A percentile compares a stretch with the other conserved stretches of the same genome.
Conservation (phyloP, 2,797 vertebrate species). For the Microhierax caerulescens region DNA sequence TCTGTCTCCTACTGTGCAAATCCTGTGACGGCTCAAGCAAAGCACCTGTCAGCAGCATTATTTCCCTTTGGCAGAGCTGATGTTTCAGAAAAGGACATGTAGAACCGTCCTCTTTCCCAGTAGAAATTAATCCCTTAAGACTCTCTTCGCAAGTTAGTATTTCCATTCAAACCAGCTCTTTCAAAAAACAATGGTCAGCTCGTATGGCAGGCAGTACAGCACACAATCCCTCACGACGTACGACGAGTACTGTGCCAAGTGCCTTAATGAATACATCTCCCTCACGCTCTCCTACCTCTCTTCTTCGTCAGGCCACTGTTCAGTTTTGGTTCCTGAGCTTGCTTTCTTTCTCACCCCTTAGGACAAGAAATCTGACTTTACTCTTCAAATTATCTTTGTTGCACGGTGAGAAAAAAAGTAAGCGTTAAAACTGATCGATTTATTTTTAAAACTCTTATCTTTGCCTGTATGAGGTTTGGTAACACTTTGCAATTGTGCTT, state of each 20-base stretch:
- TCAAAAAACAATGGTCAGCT: background rate
- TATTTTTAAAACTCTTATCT: background rate
- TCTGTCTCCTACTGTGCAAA: background rate
- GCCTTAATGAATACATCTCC: background rate
- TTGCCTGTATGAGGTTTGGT: background rate
- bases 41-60: background rate
- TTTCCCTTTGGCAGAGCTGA: background rate
- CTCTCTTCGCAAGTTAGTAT: background rate
- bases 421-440: background rate
- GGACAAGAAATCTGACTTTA: background rate
- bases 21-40: background rate
- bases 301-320: background rate
- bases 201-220: background rate
- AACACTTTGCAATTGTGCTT: background rate
- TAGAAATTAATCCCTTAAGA: background rate
- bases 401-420: background rate
- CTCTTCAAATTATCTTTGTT: background rate
- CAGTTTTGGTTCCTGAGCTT: accelerated
- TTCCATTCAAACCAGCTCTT: background rate
- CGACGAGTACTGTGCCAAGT: background rate
- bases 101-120: background rate
- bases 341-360: background rate
- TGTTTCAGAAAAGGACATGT: background rate
- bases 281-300: background rate
- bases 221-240: background rate